Percentiles rank a stretch among this genome's conserved stretches.
These are phyloP conservation scores for Cassiopea xamachana DNA, from an alignment of 30 jellyfish, hydroid and myxozoan genomes.

Conservation along the genomic window DNA sequence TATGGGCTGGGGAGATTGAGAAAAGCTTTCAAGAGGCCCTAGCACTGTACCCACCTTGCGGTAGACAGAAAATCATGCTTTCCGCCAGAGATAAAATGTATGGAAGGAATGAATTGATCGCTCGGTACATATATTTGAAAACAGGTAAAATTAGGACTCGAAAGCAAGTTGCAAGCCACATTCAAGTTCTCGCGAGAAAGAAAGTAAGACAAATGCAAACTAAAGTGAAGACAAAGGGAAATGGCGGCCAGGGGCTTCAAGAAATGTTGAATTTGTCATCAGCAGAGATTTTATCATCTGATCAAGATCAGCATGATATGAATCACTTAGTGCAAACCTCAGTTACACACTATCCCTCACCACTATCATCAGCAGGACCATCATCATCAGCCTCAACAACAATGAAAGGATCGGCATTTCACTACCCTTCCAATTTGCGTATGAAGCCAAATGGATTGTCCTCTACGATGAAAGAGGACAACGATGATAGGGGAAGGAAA, in stretches of 20 bases:
- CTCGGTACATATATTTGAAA: constrained; percentile 86
- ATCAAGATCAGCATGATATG: constrained; percentile 35
- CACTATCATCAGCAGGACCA: too few species aligned
- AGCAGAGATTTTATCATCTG: constrained; percentile 75
- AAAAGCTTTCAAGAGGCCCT: constrained; percentile 97
- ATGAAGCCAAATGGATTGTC: constrained; percentile 20
- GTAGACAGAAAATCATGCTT: constrained; percentile 97
- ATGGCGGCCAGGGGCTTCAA: constrained; percentile 38
- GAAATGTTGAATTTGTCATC: constrained; percentile 73
- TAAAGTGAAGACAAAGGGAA: constrained; percentile 55
- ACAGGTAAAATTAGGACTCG: constrained; percentile 97
- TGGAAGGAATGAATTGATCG: constrained; percentile 96
- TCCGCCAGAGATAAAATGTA: constrained; percentile 99
- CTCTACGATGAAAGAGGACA: neutral
- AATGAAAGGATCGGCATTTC: constrained; percentile 36
- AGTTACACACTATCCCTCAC: constrained; percentile 9
- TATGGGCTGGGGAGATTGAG: constrained; percentile 97
- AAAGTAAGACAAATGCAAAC: constrained; percentile 85
- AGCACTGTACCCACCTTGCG: constrained; percentile 97
- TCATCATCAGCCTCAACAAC: constrained; percentile 15
- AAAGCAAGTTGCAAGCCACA: constrained; percentile 99
- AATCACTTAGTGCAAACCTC: neutral
- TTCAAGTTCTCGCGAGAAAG: constrained; percentile 97
- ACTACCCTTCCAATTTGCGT: constrained; percentile 59
- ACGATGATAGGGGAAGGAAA: constrained; percentile 41